Conservation (phyloP, 2,797 vertebrate species). For the Hippoglossus hippoglossus region DNA sequence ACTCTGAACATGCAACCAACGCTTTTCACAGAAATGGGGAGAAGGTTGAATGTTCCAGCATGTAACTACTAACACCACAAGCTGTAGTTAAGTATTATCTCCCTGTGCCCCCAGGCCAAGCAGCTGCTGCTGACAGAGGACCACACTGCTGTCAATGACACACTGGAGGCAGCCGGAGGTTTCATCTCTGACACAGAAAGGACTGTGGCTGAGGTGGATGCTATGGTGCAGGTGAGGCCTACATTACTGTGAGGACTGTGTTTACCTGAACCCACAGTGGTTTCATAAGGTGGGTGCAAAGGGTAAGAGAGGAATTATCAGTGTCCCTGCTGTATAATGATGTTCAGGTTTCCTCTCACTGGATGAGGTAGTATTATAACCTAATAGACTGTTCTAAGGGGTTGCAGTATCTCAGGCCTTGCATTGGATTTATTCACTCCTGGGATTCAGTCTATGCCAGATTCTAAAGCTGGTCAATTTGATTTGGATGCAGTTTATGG, state of each 20-base stretch:
- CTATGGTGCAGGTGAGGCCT: constrained; percentile 86
- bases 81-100: not conserved
- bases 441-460: no score
- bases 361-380: no score
- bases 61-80: not conserved
- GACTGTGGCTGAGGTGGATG: constrained; percentile 79
- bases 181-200: constrained; percentile 72
- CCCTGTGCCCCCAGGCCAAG: constrained; percentile 59
- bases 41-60: no score
- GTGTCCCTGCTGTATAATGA: not conserved
- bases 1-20: no score
- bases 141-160: constrained; percentile 73
- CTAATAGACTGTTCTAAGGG: no score
- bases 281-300: not conserved
- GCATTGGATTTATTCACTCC: no score
- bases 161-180: constrained; percentile 74
- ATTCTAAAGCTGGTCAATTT: not conserved
- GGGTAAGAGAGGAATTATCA: no score
- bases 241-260: not conserved
- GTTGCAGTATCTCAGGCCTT: not conserved
- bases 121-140: constrained; percentile 76
- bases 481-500: not conserved
- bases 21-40: no score
- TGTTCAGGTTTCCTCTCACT: no score
- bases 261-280: not conserved